A percentile compares a stretch with the other conserved stretches of the same genome.
Conservation (phyloP, 2,888 invertebrate species). For the Andrena bucephala region DNA sequence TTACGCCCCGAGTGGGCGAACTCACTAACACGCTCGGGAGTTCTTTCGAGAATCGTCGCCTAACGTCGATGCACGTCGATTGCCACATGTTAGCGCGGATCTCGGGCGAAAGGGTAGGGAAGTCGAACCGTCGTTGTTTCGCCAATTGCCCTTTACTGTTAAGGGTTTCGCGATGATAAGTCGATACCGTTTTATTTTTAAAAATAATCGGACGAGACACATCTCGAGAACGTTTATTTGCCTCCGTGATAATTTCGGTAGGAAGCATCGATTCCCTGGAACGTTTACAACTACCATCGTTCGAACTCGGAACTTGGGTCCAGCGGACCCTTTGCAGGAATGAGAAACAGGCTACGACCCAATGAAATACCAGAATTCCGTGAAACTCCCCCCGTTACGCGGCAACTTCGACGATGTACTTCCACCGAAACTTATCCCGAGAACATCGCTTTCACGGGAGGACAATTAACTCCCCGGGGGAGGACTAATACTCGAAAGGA, state of each 20-base stretch:
- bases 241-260: not conserved
- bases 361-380: constrained; percentile 44
- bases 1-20: constrained; percentile 12
- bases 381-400: constrained; percentile 56
- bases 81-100: constrained; percentile 41
- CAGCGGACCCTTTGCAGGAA: constrained; percentile 3
- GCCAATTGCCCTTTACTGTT: not conserved
- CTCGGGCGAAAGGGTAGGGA: constrained; percentile 1
- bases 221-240: not conserved
- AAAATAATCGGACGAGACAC: not conserved
- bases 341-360: constrained; percentile 8
- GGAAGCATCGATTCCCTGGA: not conserved
- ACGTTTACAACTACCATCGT: constrained; percentile 3
- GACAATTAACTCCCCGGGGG: constrained; percentile 61
- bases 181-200: not conserved
- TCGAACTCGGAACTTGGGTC: constrained; percentile 10
- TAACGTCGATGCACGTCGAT: constrained; percentile 38
- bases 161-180: not conserved
- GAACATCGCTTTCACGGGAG: constrained; percentile 58
- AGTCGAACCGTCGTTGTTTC: not conserved
- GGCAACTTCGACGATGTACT: constrained; percentile 49
- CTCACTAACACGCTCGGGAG: constrained; percentile 41
- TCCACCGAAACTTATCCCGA: constrained; percentile 50
- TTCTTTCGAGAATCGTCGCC: constrained; percentile 25
- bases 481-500: constrained; percentile 50